Conservation (phyloP, 2,888 invertebrate genomes). For the Cybosia mesomella region DNA sequence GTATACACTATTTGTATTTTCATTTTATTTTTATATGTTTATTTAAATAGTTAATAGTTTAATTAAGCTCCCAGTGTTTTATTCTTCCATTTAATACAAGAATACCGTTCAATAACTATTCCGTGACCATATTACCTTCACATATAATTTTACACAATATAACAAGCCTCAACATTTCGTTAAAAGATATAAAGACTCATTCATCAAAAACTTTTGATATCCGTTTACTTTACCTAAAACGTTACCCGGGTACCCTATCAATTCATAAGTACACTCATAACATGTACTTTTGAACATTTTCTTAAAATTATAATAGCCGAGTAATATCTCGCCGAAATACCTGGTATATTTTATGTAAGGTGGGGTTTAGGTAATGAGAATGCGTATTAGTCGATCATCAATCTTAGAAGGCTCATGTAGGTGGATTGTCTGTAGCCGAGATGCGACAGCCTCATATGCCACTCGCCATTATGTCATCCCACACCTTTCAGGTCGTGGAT, state of each 20-base stretch:
- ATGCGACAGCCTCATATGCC: slow-evolving; percentile 48
- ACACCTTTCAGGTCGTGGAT: slow-evolving; percentile 59
- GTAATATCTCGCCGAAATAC: slow-evolving; percentile 35
- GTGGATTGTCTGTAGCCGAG: slow-evolving; percentile 61
- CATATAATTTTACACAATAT: slow-evolving; percentile 19
- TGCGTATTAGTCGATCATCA: slow-evolving; percentile 70
- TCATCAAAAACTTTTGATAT: slow-evolving; percentile 40
- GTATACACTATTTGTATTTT: no score
- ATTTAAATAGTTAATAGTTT: no score
- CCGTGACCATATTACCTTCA: slow-evolving; percentile 11
- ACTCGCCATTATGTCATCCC: slow-evolving; percentile 61
- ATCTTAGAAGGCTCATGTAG: slow-evolving; percentile 65
- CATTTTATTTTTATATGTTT: no score
- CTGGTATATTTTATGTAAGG: slow-evolving; percentile 52
- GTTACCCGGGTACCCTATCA: slow-evolving; percentile 28
- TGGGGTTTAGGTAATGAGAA: slow-evolving; percentile 64
- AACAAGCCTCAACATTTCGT: slow-evolving; percentile 19
- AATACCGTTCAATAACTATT: not conserved
- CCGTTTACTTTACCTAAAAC: slow-evolving; percentile 28
- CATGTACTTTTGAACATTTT: slow-evolving; percentile 28
- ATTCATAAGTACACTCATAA: slow-evolving; percentile 35
- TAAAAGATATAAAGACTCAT: slow-evolving; percentile 24
- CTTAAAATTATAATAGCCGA: slow-evolving; percentile 34
- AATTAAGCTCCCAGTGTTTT: not conserved
- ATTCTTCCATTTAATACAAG: not conserved